Evolutionary conservation across 2,113 vertebrate genomes (phyloP).

Genomic region (Gymnorhina tibicen): DNA sequence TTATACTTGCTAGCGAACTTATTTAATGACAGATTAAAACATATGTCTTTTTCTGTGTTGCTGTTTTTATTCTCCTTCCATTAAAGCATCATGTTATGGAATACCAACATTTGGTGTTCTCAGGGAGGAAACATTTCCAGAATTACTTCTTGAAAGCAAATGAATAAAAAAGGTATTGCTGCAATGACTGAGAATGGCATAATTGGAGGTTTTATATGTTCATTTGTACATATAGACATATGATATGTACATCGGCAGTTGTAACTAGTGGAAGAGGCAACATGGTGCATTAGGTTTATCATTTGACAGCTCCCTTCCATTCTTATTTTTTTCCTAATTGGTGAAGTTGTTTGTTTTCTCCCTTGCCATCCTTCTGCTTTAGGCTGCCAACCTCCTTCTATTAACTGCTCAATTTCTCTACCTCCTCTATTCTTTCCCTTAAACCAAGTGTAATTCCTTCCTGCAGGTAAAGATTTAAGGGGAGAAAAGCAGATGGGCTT

Average conservation of each 20-base stretch:
- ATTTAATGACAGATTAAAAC: constrained; percentile 49
- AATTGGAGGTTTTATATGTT: background rate
- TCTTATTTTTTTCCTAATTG: background rate
- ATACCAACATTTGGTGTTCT: background rate
- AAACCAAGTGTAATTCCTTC: background rate
- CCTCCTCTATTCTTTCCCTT: background rate
- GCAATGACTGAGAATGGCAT: background rate
- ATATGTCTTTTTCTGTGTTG: background rate
- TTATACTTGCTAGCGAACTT: background rate
- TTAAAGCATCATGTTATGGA: background rate
- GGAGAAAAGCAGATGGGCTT: background rate
- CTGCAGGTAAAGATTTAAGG: background rate
- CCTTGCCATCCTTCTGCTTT: background rate
- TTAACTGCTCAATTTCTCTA: background rate
- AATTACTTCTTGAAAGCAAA: background rate
- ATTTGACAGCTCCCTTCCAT: background rate
- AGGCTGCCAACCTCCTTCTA: background rate
- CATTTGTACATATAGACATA: background rate
- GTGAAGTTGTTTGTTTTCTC: background rate
- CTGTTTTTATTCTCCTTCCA: background rate
- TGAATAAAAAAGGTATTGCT: background rate
- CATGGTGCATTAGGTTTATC: background rate
- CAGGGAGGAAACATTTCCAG: background rate
- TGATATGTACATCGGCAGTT: background rate
- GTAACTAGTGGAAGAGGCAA: background rate